Base-by-base conservation (phyloP, 2,888 invertebrate genomes). In the Caenorhabditis zanzibari region DNA sequence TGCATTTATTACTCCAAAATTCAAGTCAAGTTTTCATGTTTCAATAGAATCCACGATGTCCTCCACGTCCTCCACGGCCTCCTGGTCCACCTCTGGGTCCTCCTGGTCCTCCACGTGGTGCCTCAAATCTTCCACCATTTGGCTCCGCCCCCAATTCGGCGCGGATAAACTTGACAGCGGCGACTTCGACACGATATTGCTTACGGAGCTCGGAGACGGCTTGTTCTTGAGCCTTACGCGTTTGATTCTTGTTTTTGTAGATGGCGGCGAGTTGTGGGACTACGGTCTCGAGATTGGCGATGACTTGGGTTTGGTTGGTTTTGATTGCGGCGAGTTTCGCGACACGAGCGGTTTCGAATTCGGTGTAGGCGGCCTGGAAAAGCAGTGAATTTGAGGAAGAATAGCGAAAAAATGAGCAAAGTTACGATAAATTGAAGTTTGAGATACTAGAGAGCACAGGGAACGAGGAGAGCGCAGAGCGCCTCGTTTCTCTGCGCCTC, bases 261-360 rank as follows among this genome's bases (percentile, higher is more conserved):
- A 74, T 74, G 2, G 63, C 54, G 16, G 38, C 7, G 0, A 74
- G 54, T 52, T 74, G 16, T 4, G 35, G 24, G n/a, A 63, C 28
- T 0, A 64, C 74, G 16, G 52, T 16, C 12, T 77, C 10, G 14
- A 85, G 69, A 38, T 81, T 77, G 26, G 38, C 4, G 52, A 85
- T 77, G 9, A 84, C 59, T 63, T 58, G 54, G 24, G 84, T 81
- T 19, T 68, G 22, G 41, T 85, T 85, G 41, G 74, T 47, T 44
- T 71, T 64, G 44, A 81, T 26, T n/a, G 69, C 81, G 32, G 76
- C 54, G n/a, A 47, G 71, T 6, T 47, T 41, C 19, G 72, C 73
- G 32, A 81, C 74, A 44, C 19, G 35, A 26, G 84, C 81, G 16
- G 68, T 74, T 16, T 64, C 28, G 64, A 61, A 73, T 19, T 73